phyloP scores from a whole-genome alignment of 2,888 invertebrate genomes.

The Aspidiotus destructor region DNA sequence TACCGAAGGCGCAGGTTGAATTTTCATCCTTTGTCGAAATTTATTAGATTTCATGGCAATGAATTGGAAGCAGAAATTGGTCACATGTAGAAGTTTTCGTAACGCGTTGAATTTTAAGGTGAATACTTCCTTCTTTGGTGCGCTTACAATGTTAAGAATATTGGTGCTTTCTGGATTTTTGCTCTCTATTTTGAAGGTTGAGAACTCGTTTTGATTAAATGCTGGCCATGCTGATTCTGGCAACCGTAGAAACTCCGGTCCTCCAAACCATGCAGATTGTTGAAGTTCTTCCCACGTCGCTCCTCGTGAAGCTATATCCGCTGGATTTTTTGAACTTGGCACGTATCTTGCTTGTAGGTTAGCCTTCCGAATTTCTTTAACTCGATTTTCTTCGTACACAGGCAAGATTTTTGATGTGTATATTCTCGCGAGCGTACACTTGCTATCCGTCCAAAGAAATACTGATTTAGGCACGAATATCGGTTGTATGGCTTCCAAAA shows the following conservation, averaged over 20 bases:
- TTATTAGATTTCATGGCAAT: too few species aligned
- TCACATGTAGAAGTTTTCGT: neutral
- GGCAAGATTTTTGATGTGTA: neutral
- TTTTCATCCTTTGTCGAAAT: too few species aligned
- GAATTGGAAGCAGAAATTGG: neutral
- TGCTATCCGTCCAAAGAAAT: conserved; percentile 3
- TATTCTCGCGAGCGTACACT: neutral
- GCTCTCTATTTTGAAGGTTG: too few species aligned
- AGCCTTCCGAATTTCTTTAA: neutral
- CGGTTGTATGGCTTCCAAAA: neutral
- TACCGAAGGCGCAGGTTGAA: too few species aligned
- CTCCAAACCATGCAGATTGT: neutral
- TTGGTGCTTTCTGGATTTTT: too few species aligned
- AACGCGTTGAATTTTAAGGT: too few species aligned
- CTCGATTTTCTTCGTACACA: too few species aligned
- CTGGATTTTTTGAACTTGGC: neutral
- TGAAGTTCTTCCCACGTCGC: too few species aligned
- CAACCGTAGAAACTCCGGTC: neutral
- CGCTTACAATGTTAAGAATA: too few species aligned
- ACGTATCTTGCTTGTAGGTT: neutral
- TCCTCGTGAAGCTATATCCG: neutral
- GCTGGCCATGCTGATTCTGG: neutral
- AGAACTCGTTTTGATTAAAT: too few species aligned
- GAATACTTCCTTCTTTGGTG: too few species aligned
- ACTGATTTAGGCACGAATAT: too few species aligned